phyloP scores from a whole-genome alignment of 1,140 invertebrate genomes.

The Heliconius hewitsoni region DNA sequence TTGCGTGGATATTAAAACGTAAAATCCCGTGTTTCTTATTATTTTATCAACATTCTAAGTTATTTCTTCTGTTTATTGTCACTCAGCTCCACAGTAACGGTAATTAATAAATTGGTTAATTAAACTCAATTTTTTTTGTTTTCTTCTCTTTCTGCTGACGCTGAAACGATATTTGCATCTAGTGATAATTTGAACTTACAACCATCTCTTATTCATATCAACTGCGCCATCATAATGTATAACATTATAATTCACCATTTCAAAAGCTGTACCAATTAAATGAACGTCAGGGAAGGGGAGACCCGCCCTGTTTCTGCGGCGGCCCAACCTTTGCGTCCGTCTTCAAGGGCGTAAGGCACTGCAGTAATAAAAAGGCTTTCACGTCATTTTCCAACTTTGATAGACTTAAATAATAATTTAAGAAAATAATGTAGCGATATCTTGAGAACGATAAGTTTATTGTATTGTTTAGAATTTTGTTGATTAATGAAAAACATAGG shows the following conservation, averaged over 20 bases:
- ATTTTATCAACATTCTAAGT: too few species aligned
- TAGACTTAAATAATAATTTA: not conserved
- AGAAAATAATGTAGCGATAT: not conserved
- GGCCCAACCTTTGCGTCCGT: slow-evolving; percentile 20
- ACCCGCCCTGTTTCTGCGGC: slow-evolving; percentile 22
- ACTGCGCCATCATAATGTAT: not conserved
- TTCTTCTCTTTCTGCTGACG: too few species aligned
- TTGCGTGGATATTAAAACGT: too few species aligned
- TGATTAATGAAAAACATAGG: not conserved
- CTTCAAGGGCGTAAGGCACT: slow-evolving; percentile 22
- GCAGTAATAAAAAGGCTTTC: slow-evolving; percentile 19
- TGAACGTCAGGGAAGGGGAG: not conserved
- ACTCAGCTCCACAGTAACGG: too few species aligned
- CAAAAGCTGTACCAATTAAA: not conserved
- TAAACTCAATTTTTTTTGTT: too few species aligned
- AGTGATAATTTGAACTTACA: not conserved
- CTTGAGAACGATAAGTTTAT: not conserved
- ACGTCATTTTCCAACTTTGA: not conserved
- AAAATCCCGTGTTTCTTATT: too few species aligned
- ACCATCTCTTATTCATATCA: not conserved
- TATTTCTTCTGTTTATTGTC: too few species aligned
- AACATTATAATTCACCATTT: not conserved
- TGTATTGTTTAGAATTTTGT: not conserved
- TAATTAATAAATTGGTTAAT: too few species aligned
- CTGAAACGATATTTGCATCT: too few species aligned